These are phyloP conservation scores for Crypturellus tataupa DNA, from an alignment of 2,797 vertebrate genomes.

Conservation along the genomic window DNA sequence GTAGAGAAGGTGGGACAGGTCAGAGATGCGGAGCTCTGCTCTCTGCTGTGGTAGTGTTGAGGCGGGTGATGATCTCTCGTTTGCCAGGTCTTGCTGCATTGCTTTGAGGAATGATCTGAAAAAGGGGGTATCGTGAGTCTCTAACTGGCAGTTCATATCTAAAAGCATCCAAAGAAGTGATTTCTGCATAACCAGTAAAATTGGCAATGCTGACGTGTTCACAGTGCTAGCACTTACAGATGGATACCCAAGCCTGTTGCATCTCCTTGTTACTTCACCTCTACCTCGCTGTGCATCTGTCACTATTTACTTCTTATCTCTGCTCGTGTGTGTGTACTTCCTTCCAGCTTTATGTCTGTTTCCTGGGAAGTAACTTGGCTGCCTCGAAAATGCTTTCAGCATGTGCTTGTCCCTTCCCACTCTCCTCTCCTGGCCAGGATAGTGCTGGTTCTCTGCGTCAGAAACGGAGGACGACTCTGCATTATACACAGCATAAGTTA, in stretches of 20 bases:
- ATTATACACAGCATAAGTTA: neutral
- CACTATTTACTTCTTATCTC: neutral
- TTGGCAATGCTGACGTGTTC: neutral
- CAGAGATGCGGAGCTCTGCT: neutral
- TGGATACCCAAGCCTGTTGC: neutral
- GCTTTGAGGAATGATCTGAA: neutral
- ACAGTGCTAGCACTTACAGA: neutral
- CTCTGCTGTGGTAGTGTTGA: neutral
- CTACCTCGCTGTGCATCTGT: neutral
- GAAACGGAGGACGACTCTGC: neutral
- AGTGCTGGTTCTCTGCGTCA: neutral
- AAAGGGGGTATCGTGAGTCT: neutral
- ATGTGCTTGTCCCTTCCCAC: neutral
- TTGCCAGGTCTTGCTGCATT: neutral
- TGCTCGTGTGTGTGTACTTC: neutral
- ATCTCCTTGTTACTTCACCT: neutral
- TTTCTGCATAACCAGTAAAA: neutral
- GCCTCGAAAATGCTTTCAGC: neutral
- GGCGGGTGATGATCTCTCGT: neutral
- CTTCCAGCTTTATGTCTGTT: neutral
- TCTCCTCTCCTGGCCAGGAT: neutral
- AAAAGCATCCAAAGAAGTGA: neutral
- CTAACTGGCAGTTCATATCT: neutral
- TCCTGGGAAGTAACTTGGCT: neutral
- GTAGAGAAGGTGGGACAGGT: neutral